Evolutionary conservation across 2,888 invertebrate genomes (phyloP), one percentile per base, ranked within the genome.

Genomic region (Plagodis dolabraria): DNA sequence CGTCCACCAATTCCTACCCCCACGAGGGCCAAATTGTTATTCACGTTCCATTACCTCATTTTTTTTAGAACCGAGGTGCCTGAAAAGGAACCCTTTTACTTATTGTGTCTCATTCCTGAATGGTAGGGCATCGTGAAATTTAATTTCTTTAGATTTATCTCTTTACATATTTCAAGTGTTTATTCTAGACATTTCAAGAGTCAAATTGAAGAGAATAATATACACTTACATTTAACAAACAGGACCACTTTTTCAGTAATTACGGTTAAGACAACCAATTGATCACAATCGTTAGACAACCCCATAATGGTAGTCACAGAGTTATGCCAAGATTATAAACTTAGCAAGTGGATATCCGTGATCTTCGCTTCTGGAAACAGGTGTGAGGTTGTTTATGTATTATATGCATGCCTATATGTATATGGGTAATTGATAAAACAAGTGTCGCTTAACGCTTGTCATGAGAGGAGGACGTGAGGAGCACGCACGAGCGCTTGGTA

Each of bases 41-140:
- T 91, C 91, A 88, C 89, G 86, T 90, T 87, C 89, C 91, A 92
- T 89, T 91, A 90, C 91, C 87, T 90, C 90, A 91, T 86, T 92
- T 92, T 91, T 22, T 92, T 92, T 91, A 88, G 87, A 85, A 78
- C 78, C 81, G 81, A 86, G 85, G 83, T 87, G 85, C 79, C 86
- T 87, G 84, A 86, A 88, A 88, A 85, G 87, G 79, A 88, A 89
- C 90, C 89, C 89, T 89, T 91, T 87, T 81, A 83, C 86, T 90
- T 87, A 89, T 89, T 89, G 88, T 88, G 84, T 86, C 85, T 86
- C 85, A 82, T 83, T 82, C 76, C 77, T 85, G 87, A 89, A 89
- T 82, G 79, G 83, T 75, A 83, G 79, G 80, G 76, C 83, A 83
- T 80, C 84, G 77, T 80, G 73, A 86, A 86, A 89, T 87, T 87